phyloP scores from a whole-genome alignment of 2,888 invertebrate species.

The Ligdia adustata region DNA sequence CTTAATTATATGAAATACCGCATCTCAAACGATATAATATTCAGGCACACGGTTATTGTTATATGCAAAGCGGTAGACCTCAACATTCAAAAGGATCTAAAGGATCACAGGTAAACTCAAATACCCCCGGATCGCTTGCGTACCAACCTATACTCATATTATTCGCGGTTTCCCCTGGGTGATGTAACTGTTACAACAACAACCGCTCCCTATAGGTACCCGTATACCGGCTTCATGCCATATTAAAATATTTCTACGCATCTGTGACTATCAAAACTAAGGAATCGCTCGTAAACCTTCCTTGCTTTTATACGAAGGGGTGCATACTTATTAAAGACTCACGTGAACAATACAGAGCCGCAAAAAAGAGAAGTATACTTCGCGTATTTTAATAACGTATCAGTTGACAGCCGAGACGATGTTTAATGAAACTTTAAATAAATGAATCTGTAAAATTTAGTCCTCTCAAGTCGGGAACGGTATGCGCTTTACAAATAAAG shows the following conservation, averaged over 20 bases:
- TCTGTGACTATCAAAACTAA: constrained; percentile 41
- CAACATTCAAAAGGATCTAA: too few species aligned
- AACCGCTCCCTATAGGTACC: constrained; percentile 28
- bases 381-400: not conserved
- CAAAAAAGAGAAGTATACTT: not conserved
- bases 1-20: too few species aligned
- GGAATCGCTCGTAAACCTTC: constrained; percentile 22
- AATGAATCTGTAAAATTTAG: constrained; percentile 48
- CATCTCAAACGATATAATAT: too few species aligned
- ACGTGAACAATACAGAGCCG: not conserved
- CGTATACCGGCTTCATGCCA: constrained; percentile 47
- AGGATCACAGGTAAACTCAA: constrained; percentile 63
- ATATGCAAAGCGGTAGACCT: too few species aligned
- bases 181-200: constrained; percentile 31
- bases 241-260: constrained; percentile 54
- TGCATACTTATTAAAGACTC: constrained; percentile 25
- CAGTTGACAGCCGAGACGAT: constrained; percentile 5
- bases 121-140: constrained; percentile 50
- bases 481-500: constrained; percentile 70
- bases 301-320: constrained; percentile 20
- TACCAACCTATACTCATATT: constrained; percentile 24
- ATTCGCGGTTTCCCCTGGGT: constrained; percentile 33
- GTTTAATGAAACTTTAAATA: constrained; percentile 37
- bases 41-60: too few species aligned
- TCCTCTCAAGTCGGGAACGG: constrained; percentile 55